Percentiles rank a stretch among this genome's conserved stretches.
Evolutionary conservation across 2,888 invertebrate species (phyloP).

Genomic region (Stenurella melanura): DNA sequence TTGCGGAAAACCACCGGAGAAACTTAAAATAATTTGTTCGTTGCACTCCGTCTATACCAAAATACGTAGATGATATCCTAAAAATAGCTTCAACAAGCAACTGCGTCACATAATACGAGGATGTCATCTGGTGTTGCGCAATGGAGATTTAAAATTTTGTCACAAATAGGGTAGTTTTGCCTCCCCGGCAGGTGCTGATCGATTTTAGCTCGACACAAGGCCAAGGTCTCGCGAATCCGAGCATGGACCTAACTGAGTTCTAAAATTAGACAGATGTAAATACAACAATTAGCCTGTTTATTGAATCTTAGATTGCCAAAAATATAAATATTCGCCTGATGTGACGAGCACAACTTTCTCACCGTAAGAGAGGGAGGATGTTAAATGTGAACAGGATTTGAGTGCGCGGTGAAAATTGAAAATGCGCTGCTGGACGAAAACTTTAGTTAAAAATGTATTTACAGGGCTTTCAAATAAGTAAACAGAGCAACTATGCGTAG

Average conservation of each 20-base stretch:
- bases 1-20: not conserved
- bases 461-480: no score
- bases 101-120: slow-evolving; percentile 21
- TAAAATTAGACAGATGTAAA: not conserved
- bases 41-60: slow-evolving; percentile 7
- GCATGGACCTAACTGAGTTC: slow-evolving; percentile 5
- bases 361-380: no score
- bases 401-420: no score
- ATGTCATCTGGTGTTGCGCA: slow-evolving; percentile 26
- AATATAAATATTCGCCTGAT: not conserved
- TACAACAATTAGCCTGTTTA: not conserved
- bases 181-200: slow-evolving; percentile 24
- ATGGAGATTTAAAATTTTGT: not conserved
- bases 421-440: no score
- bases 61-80: slow-evolving; percentile 4
- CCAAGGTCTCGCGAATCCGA: slow-evolving; percentile 17
- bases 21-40: not conserved
- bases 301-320: not conserved
- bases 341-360: no score
- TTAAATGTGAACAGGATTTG: no score
- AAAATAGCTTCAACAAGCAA: slow-evolving; percentile 18
- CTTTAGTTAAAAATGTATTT: no score
- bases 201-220: slow-evolving; percentile 20
- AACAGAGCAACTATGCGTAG: no score
- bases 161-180: slow-evolving; percentile 20